Conservation (phyloP, 2,888 invertebrate genomes). For the Sminthurinus aureus region DNA sequence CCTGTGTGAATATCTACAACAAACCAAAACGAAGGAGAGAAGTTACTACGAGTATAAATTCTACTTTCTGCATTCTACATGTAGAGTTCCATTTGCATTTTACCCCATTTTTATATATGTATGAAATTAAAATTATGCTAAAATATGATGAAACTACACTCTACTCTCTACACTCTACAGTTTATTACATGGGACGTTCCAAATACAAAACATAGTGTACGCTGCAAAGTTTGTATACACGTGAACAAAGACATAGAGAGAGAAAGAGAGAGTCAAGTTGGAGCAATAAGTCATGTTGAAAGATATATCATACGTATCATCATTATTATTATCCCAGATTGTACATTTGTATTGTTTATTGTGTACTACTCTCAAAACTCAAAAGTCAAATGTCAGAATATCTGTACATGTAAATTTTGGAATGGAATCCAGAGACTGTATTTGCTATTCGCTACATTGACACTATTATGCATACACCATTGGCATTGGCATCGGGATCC, state of each 20-base stretch:
- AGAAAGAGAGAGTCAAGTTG: slow-evolving; percentile 9
- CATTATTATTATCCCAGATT: background rate
- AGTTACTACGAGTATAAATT: too few relatives aligned
- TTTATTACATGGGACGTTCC: background rate
- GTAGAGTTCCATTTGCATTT: background rate
- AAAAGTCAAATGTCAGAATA: too few relatives aligned
- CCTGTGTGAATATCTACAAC: background rate
- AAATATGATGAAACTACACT: too few relatives aligned
- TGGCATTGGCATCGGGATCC: too few relatives aligned
- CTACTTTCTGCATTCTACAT: too few relatives aligned
- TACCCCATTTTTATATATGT: background rate
- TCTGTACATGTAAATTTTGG: too few relatives aligned
- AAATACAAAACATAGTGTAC: background rate
- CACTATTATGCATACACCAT: too few relatives aligned
- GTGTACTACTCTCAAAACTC: background rate
- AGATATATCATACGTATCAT: background rate
- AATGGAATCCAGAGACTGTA: background rate
- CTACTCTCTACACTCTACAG: background rate
- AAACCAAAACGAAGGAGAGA: too few relatives aligned
- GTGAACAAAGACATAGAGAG: background rate
- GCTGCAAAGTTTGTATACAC: background rate
- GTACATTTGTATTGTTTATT: background rate
- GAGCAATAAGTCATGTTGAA: background rate
- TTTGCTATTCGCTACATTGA: background rate
- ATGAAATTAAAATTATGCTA: too few relatives aligned